Evolutionary conservation across 2,797 vertebrate genomes (phyloP).

Genomic region (Mycteria americana): DNA sequence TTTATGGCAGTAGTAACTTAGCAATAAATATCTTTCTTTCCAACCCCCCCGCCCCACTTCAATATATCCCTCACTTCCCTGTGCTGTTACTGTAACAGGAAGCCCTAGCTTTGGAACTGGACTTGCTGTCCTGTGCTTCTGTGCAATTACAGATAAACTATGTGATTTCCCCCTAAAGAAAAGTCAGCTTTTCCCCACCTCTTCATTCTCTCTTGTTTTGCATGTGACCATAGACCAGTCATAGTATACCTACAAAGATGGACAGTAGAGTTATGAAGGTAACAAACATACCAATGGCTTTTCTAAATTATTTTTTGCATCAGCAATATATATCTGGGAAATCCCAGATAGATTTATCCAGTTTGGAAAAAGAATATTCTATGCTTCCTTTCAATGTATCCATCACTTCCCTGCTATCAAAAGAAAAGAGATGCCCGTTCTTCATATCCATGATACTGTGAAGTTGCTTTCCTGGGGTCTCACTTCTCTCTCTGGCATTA

Average conservation of each 20-base stretch:
- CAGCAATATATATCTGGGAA: background rate
- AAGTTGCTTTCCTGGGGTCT: background rate
- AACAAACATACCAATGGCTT: background rate
- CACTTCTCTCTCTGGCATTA: background rate
- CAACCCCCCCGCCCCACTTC: rapidly evolving
- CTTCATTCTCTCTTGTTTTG: background rate
- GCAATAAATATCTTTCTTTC: background rate
- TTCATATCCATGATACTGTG: background rate
- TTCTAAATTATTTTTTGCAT: background rate
- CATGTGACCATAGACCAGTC: background rate
- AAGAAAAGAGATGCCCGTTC: background rate
- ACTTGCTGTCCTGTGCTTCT: background rate
- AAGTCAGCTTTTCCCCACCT: background rate
- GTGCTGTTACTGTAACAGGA: background rate
- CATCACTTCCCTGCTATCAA: background rate
- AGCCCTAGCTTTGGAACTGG: background rate
- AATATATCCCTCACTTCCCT: background rate
- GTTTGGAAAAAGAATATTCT: background rate
- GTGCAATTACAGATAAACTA: background rate
- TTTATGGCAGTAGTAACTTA: background rate
- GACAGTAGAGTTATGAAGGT: background rate
- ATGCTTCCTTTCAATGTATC: background rate
- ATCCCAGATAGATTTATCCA: background rate
- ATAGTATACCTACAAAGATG: background rate
- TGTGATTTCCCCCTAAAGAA: background rate